Evolutionary conservation across 2,113 vertebrate species (phyloP), one percentile per base, ranked within the genome.

Genomic region (Arothron firmamentum): DNA sequence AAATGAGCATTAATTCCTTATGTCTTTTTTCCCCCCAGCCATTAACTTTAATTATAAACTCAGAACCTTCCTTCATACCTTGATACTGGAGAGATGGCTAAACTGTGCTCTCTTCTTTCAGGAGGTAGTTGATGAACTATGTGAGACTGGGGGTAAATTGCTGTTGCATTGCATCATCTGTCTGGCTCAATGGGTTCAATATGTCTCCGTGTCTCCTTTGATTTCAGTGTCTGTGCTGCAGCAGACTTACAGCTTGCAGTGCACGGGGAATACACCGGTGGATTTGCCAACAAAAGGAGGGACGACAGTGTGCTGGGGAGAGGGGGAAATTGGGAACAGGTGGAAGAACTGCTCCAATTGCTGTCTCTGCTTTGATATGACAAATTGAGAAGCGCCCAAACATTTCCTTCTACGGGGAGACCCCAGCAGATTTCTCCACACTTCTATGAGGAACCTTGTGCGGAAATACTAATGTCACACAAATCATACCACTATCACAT

Each of bases 121-220:
- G 79, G 82, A 73, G 69, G 80, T 80, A 5, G 28, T 69, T 59
- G 77, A 72, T 38, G 65, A 71, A 73, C 62, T 56, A 57, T 70
- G 77, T 74, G 67, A 72, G 69, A 74, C 61, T 56, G 64, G 79
- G 79, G 76, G 61, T 78, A 67, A 83, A 90, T 90, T 87, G 77
- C 82, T 88, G 34, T 60, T 62, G 76, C 82, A 85, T 91, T 90
- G 85, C 88, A 88, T 90, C 90, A 90, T 89, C 72, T 75, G 78
- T 89, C 83, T 84, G 60, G 73, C 80, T 82, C 76, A 86, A 90
- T 89, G 71, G 84, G 67, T 89, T 90, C 85, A 85, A 80, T 86
- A 83, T 90, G 89, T 88, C 68, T 78, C 63, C 65, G 59, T 70
- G 72, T 73, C 72, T 59, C 74, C 74, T 84, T 23, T 76, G 81